Conservation (phyloP, 2,797 vertebrate genomes). For the Sebastes elongatus region DNA sequence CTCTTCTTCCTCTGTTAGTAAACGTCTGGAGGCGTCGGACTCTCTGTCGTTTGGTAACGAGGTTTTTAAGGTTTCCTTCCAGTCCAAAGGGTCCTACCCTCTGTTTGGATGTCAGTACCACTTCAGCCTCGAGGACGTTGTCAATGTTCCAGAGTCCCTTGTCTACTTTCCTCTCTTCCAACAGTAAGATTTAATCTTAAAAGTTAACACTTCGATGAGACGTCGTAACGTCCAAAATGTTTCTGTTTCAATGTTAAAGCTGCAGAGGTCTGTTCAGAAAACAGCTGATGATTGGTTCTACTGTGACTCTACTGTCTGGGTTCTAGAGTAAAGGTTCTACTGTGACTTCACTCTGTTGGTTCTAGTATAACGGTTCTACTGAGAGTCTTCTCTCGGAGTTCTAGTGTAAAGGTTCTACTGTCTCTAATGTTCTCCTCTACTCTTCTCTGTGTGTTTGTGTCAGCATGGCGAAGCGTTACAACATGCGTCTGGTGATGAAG, state of each 20-base stretch:
- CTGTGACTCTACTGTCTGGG: background rate
- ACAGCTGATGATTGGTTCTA: background rate
- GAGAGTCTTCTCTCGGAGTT: too few species aligned
- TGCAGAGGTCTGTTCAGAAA: too few species aligned
- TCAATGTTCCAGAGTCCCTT: constrained; percentile 95
- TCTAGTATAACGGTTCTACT: too few species aligned
- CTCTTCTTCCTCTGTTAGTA: constrained; percentile 63
- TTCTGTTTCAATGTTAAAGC: background rate
- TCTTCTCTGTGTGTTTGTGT: constrained; percentile 17
- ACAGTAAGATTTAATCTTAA: constrained; percentile 84
- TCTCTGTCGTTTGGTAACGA: constrained; percentile 93
- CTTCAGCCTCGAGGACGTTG: constrained; percentile 94
- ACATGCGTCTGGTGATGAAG: constrained; percentile 93
- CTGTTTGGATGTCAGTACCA: constrained; percentile 97
- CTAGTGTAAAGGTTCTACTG: too few species aligned
- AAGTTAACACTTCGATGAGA: background rate
- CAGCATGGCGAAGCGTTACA: constrained; percentile 95
- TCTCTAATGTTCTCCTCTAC: background rate
- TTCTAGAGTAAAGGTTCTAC: too few species aligned
- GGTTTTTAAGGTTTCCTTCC: constrained; percentile 91
- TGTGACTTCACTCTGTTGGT: too few species aligned
- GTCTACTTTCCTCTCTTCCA: constrained; percentile 95
- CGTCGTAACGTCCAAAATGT: background rate
- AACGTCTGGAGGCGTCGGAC: constrained; percentile 88
- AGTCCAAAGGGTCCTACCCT: constrained; percentile 90